phyloP scores from a whole-genome alignment of 2,888 invertebrate species.

The Gastracanthus pulcherrimus region DNA sequence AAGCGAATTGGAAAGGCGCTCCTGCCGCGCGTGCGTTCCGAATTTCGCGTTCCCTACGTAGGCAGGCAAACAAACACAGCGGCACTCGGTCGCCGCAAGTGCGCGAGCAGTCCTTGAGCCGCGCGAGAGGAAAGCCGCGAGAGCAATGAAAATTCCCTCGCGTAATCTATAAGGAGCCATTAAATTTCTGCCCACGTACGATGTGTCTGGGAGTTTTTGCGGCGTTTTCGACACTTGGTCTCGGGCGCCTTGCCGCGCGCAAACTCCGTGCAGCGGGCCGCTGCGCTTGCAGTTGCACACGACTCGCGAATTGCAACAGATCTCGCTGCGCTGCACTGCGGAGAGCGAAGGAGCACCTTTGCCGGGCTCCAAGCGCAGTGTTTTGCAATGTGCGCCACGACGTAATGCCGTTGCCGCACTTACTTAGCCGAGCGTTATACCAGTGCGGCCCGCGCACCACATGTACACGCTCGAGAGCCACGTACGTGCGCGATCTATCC shows the following conservation, averaged over 20 bases:
- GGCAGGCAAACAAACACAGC: too few species aligned
- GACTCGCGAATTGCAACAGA: slow-evolving; percentile 38
- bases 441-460: too few species aligned
- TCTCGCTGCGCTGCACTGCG: neutral
- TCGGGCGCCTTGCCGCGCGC: neutral
- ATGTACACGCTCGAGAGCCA: too few species aligned
- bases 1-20: slow-evolving; percentile 34
- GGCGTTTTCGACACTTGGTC: slow-evolving; percentile 62
- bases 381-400: slow-evolving; percentile 17
- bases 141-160: slow-evolving; percentile 42
- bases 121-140: slow-evolving; percentile 21
- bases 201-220: slow-evolving; percentile 49
- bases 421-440: neutral
- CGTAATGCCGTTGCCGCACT: slow-evolving; percentile 21
- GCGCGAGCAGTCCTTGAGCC: neutral
- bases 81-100: neutral
- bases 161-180: slow-evolving; percentile 43
- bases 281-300: neutral
- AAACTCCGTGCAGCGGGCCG: neutral
- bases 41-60: slow-evolving; percentile 14
- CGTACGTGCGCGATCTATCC: too few species aligned
- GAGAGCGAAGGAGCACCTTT: neutral
- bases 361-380: neutral
- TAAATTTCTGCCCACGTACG: slow-evolving; percentile 51
- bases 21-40: neutral